These are phyloP conservation scores for Heliconius melpomene DNA, from an alignment of 1,140 invertebrate species.

Conservation along the genomic window DNA sequence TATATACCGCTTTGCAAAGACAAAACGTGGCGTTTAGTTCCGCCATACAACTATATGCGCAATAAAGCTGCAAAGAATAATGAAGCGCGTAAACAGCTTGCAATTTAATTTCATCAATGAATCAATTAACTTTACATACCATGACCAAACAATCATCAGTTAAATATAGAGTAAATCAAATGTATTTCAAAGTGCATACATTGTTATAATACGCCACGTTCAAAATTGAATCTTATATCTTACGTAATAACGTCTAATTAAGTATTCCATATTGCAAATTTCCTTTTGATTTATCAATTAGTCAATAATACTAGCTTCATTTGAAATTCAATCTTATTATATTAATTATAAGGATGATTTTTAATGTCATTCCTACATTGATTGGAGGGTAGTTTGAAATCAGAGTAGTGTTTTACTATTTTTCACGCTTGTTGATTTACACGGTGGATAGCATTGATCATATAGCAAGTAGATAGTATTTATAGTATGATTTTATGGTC, in stretches of 20 bases:
- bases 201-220: neutral
- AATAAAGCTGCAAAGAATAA: neutral
- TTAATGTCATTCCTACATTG: neutral
- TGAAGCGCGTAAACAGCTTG: neutral
- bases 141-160: slow-evolving; percentile 23
- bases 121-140: slow-evolving; percentile 18
- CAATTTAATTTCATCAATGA: neutral
- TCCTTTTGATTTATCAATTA: slow-evolving; percentile 14
- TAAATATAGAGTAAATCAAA: slow-evolving; percentile 11
- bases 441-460: slow-evolving; percentile 7
- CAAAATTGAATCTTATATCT: neutral
- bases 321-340: neutral
- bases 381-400: slow-evolving; percentile 19
- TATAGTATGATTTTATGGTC: neutral
- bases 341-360: neutral
- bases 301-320: neutral
- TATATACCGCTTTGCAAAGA: too few species aligned
- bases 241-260: neutral
- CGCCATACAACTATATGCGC: too few species aligned
- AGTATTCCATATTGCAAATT: neutral
- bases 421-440: slow-evolving; percentile 32
- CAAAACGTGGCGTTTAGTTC: too few species aligned
- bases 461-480: neutral
- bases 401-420: slow-evolving; percentile 29
- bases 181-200: slow-evolving; percentile 20